Evolutionary conservation across 2,113 vertebrate species (phyloP).

Genomic region (Pterocles burchelli): DNA sequence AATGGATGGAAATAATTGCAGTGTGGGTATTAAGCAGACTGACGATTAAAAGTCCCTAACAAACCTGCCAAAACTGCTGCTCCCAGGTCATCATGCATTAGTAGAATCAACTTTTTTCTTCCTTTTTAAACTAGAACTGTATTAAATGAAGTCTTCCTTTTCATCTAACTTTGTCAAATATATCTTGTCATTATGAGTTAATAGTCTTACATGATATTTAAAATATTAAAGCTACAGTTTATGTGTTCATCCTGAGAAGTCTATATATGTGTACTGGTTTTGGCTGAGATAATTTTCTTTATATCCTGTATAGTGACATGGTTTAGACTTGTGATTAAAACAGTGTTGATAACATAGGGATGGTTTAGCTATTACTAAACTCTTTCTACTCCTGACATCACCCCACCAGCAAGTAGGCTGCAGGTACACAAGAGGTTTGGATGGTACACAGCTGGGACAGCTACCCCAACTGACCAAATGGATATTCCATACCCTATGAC

Average conservation of each 20-base stretch:
- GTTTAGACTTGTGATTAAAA: neutral
- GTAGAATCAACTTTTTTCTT: neutral
- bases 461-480: neutral
- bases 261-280: neutral
- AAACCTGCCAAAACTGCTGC: neutral
- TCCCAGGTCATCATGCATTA: neutral
- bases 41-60: neutral
- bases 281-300: neutral
- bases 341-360: neutral
- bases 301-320: neutral
- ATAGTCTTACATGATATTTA: neutral
- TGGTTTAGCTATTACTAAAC: neutral
- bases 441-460: neutral
- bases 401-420: fast-evolving
- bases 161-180: neutral
- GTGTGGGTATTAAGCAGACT: neutral
- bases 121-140: neutral
- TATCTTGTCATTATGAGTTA: neutral
- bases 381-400: neutral
- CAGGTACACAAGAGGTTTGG: fast-evolving
- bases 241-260: neutral
- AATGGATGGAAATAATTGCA: neutral
- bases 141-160: neutral
- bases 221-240: neutral
- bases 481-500: neutral